Evolutionary conservation across 2,797 vertebrate species (phyloP).

Genomic region (Esox lucius): DNA sequence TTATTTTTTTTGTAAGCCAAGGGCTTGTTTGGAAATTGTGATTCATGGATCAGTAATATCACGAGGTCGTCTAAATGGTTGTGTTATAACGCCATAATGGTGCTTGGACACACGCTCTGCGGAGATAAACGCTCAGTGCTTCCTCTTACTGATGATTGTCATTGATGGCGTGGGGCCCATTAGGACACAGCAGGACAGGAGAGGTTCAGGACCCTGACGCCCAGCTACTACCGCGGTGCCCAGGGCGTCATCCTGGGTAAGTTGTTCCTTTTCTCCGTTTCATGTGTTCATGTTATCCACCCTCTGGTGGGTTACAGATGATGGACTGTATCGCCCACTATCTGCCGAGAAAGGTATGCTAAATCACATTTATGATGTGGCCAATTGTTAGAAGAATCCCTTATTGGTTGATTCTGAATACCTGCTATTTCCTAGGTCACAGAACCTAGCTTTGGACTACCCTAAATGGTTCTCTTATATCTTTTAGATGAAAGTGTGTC

Average conservation of each 20-base stretch:
- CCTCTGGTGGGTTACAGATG: neutral
- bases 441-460: no score
- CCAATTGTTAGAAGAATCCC: no score
- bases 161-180: constrained; percentile 43
- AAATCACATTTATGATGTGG: no score
- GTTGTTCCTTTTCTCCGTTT: neutral
- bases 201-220: constrained; percentile 77
- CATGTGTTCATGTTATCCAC: neutral
- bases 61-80: neutral
- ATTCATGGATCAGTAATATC: neutral
- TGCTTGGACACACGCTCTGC: neutral
- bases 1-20: no score
- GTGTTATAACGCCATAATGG: neutral
- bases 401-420: no score
- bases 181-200: constrained; percentile 85
- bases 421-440: no score
- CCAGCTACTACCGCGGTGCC: constrained; percentile 6
- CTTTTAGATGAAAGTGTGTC: no score
- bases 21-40: no score
- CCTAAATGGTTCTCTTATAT: no score
- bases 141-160: neutral
- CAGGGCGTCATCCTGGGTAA: neutral
- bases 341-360: no score
- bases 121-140: neutral
- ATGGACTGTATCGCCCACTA: no score